Conservation (phyloP, 2,113 vertebrate species). For the Engraulis encrasicolus region DNA sequence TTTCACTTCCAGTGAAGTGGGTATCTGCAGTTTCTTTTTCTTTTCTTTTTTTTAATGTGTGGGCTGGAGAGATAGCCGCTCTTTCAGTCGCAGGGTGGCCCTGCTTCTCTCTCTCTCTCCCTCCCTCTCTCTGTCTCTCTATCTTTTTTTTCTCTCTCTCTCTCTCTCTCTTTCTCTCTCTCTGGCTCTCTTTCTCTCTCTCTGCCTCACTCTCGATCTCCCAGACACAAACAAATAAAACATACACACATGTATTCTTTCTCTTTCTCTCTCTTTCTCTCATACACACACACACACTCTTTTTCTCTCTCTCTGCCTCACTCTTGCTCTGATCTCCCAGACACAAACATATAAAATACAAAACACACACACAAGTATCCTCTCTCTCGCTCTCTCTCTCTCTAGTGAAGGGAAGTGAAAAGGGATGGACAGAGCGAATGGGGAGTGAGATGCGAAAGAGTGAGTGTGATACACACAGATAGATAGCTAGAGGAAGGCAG, state of each 20-base stretch:
- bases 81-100: slow-evolving; percentile 59
- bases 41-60: too few species aligned
- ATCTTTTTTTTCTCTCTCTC: not conserved
- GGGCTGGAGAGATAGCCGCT: slow-evolving; percentile 43
- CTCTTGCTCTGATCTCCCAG: too few species aligned
- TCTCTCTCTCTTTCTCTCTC: not conserved
- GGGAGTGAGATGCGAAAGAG: too few species aligned
- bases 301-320: not conserved
- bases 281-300: too few species aligned
- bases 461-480: not conserved
- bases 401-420: not conserved
- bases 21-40: slow-evolving; percentile 45
- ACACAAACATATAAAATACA: too few species aligned
- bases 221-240: too few species aligned
- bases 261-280: too few species aligned
- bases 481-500: not conserved
- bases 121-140: not conserved
- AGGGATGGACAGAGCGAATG: too few species aligned
- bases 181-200: too few species aligned
- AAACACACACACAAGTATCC: too few species aligned
- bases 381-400: not conserved
- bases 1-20: slow-evolving; percentile 47
- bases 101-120: slow-evolving; percentile 67
- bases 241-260: too few species aligned
- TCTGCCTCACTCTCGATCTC: too few species aligned